Evolutionary conservation across 2,888 invertebrate genomes (phyloP).

Genomic region (Sesia bembeciformis): DNA sequence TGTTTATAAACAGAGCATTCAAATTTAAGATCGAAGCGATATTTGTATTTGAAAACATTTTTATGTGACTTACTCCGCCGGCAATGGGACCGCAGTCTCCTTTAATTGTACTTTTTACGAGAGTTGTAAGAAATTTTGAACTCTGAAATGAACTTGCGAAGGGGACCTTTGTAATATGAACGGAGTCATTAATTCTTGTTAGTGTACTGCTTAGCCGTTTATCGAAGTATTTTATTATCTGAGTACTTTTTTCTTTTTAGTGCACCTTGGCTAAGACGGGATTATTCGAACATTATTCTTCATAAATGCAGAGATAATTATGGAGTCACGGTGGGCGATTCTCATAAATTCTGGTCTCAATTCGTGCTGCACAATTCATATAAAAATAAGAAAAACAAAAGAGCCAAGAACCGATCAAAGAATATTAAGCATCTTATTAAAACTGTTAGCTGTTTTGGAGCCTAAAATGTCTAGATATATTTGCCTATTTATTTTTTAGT

Average conservation of each 20-base stretch:
- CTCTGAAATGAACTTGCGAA: neutral
- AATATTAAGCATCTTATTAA: too few species aligned
- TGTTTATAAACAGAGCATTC: too few species aligned
- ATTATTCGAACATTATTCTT: neutral
- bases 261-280: neutral
- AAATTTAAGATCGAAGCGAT: too few species aligned
- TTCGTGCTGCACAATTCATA: too few species aligned
- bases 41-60: too few species aligned
- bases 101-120: neutral
- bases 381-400: too few species aligned
- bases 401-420: too few species aligned
- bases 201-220: neutral
- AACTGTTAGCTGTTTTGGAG: too few species aligned
- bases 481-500: too few species aligned
- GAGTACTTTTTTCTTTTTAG: neutral
- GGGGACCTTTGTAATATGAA: neutral
- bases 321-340: too few species aligned
- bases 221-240: neutral
- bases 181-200: neutral
- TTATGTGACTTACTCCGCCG: neutral
- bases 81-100: slow-evolving; percentile 1
- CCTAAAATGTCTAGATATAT: too few species aligned
- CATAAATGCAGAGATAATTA: neutral
- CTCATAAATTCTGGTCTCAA: too few species aligned
- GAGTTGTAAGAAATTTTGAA: neutral